Base-by-base conservation (phyloP, 1,140 invertebrate species). In the Elymnias hypermnestra region DNA sequence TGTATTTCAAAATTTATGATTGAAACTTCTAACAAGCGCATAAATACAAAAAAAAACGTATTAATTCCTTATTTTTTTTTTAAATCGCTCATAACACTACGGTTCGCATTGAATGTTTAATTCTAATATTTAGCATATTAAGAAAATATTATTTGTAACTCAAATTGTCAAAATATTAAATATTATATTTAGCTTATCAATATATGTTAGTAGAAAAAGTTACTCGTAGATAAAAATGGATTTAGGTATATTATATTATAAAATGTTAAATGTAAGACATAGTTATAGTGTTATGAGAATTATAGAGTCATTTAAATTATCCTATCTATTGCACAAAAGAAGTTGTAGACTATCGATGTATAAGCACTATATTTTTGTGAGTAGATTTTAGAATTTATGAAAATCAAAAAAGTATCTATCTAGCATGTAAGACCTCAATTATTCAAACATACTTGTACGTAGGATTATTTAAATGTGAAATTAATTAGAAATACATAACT, bases 341-440 rank as follows among this genome's bases (percentile, higher is more conserved):
- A 28, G 36, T 43, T 41, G 35, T 53, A 57, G 37, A 58, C 35
- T 33, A 44, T 17, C 13, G 21, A 37, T 36, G 43, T 54, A 46
- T 49, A 41, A 44, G 59, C 55, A 63, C 55, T 52, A 56, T 61
- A 63, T 58, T 58, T 59, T 58, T 58, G 52, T 55, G 55, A 45
- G 41, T 63, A 55, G 46, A 31, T 42, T 48, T 51, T 42, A 61
- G 44, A 26, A 23, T 38, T 40, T 52, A 44, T 49, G 44, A 33
- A 41, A 44, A 51, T 40, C 33, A 17, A 43, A 40, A 45, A 49
- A 17, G 33, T 39, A 39, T 56, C 26, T 55, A 45, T 43, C 39
- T 44, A 56, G 43, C 2, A 33, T 43, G 8, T 48, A 51, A 55
- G 31, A 31, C 13, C 17, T 18, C 23, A 18, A 29, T 28, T 44